phyloP scores from a whole-genome alignment of 2,113 vertebrate species.

The Bos indicus region DNA sequence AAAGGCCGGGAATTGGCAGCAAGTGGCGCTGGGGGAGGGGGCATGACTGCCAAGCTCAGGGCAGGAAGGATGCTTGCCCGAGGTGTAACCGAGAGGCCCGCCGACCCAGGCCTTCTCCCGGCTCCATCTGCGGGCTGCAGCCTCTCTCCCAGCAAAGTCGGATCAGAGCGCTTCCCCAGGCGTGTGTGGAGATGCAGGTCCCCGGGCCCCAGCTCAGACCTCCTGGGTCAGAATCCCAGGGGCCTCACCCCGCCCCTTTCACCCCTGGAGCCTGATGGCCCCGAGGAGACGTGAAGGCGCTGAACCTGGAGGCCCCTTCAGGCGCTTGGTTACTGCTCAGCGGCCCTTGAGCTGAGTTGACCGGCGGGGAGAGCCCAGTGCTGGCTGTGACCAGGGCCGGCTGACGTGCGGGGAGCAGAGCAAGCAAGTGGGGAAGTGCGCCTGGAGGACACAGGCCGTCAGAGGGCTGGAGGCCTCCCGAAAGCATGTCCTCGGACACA shows the following conservation, averaged over 20 bases:
- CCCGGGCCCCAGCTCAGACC: rapidly evolving
- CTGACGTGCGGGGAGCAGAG: not conserved
- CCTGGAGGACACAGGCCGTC: not conserved
- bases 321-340: not conserved
- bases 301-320: too few relatives aligned
- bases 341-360: not conserved
- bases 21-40: not conserved
- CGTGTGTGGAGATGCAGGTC: not conserved
- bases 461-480: too few relatives aligned
- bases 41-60: not conserved
- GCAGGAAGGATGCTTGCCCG: rapidly evolving
- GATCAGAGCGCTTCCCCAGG: rapidly evolving
- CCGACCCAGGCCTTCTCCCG: rapidly evolving
- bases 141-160: too few relatives aligned
- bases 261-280: not conserved
- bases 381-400: not conserved
- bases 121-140: rapidly evolving
- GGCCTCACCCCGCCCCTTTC: rapidly evolving
- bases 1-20: not conserved
- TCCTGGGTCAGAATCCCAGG: not conserved
- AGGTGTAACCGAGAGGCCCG: not conserved
- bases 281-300: not conserved
- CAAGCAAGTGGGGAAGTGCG: too few relatives aligned
- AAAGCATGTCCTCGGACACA: rapidly evolving
- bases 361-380: not conserved